Conservation (phyloP, 2,113 vertebrate genomes). For the Pterocles orientalis region DNA sequence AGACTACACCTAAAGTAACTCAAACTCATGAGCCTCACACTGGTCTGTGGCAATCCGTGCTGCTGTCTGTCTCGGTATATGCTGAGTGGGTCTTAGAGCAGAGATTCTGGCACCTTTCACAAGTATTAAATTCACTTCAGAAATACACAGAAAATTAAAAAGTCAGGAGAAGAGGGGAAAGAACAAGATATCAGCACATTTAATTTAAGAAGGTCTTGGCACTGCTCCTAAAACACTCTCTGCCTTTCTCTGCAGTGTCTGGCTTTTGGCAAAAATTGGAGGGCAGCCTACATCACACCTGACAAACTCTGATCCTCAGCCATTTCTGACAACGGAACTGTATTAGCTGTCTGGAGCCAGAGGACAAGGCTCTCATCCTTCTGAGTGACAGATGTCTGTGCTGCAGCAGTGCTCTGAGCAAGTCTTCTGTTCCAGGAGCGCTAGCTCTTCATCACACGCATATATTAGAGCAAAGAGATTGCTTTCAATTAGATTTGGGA, state of each 20-base stretch:
- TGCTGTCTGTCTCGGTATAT: neutral
- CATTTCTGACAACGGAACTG: neutral
- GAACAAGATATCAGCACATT: neutral
- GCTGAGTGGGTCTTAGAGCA: neutral
- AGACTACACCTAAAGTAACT: neutral
- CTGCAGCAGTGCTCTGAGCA: neutral
- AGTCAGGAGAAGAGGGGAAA: neutral
- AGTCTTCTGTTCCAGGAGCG: neutral
- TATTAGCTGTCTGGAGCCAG: neutral
- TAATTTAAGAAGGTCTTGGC: conserved; percentile 40
- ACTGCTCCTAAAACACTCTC: conserved; percentile 4
- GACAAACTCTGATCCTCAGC: conserved; percentile 20
- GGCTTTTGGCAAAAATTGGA: neutral
- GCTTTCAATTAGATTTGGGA: neutral
- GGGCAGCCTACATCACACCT: neutral
- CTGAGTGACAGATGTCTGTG: neutral
- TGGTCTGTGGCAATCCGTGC: neutral
- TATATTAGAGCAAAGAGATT: neutral
- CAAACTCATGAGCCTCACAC: neutral
- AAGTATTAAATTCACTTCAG: neutral
- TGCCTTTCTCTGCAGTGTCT: conserved; percentile 12
- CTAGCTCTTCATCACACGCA: neutral
- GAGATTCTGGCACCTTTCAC: neutral
- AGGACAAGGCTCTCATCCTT: neutral
- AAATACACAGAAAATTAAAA: conserved; percentile 28